Conservation (phyloP, 2,888 invertebrate genomes). For the Thereva unica region DNA sequence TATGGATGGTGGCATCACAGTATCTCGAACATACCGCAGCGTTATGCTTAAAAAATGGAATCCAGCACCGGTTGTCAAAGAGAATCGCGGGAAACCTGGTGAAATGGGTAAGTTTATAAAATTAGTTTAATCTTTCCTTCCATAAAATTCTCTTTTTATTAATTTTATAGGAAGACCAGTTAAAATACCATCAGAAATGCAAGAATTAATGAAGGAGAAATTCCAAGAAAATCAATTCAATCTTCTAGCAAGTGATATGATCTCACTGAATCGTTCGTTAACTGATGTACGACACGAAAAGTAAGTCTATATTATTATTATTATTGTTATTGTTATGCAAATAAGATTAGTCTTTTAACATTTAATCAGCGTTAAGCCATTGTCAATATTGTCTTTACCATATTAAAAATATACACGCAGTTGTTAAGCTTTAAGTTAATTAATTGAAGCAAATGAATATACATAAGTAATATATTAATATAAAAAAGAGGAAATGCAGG, state of each 20-base stretch:
- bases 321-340: background rate
- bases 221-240: slow-evolving; percentile 99
- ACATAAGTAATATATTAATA: no score
- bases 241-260: slow-evolving; percentile 95
- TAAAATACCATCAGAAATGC: slow-evolving; percentile 81
- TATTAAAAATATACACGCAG: no score
- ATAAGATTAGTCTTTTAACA: no score
- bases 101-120: slow-evolving; percentile 73
- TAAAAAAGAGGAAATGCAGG: no score
- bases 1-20: slow-evolving; percentile 53
- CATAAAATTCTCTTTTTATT: slow-evolving; percentile 10
- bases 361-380: no score
- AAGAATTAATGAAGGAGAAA: slow-evolving; percentile 88
- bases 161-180: slow-evolving; percentile 72
- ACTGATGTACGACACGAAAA: slow-evolving; percentile 91
- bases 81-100: slow-evolving; percentile 75
- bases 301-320: slow-evolving; percentile 62
- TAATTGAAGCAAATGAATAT: no score
- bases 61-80: slow-evolving; percentile 70
- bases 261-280: slow-evolving; percentile 92
- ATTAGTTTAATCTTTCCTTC: slow-evolving; percentile 3
- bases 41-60: slow-evolving; percentile 70
- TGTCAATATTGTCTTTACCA: no score
- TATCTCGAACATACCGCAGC: slow-evolving; percentile 55
- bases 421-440: no score